Evolutionary conservation across 2,888 invertebrate species (phyloP), one percentile per base, ranked within the genome.

Genomic region (Conomelus anceps): DNA sequence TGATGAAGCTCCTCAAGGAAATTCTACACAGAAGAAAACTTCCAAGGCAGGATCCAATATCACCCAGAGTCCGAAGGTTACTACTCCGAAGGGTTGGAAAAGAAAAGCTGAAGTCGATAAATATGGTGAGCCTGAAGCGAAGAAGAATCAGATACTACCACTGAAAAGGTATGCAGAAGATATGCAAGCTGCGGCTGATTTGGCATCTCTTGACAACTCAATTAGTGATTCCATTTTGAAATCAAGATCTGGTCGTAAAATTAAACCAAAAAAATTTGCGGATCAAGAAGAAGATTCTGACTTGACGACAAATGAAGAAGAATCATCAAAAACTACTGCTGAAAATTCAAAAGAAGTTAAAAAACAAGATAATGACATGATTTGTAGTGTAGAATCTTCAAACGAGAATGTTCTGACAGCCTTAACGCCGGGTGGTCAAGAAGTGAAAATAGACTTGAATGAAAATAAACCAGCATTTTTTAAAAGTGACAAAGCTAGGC

Each of bases 171-270:
- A 23, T 11, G 89, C 88, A 85, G 89, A 88, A 22, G 85, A 88
- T 0, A 87, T n/a, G 17, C 23, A 34, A 88, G 89, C 85, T 9
- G 24, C 87, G 13, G 41, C 89, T 20, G 90, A 90, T n/a, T n/a
- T n/a, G 86, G 89, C 88, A 26, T 87, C 89, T 17, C 88, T 84
- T 23, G 84, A 20, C 17, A 63, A n/a, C 7, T 63, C 63, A 7
- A 63, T 13, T 7, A n/a, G 4, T 63, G 87, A 90, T n/a, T 22
- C 89, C 22, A 22, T 23, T 84, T 89, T 91, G 9, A 87, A 91
- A 20, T 91, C 91, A 22, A 90, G 91, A 22, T 92, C 92, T 92
- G 96, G 96, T 0, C 94, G 97, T 89, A 96, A 96, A 93, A 96
- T 97, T 90, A 96, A 96, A 91, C 96, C 96, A 0, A 96, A 93